phyloP scores from a whole-genome alignment of 2,797 vertebrate species.

The Falco novaeseelandiae region DNA sequence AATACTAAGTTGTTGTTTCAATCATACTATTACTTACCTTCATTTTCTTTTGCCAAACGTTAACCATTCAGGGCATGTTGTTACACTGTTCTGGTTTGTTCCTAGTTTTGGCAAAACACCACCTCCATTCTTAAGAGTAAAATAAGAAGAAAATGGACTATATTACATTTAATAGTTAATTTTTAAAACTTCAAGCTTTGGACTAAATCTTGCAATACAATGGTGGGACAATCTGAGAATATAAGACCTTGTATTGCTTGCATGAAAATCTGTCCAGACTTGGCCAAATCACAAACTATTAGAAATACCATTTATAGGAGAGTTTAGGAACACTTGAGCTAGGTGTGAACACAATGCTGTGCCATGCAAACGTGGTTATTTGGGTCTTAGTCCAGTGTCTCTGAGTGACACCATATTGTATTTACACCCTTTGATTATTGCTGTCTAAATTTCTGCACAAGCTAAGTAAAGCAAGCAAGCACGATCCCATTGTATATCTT shows the following conservation, averaged over 20 bases:
- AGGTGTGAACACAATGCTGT: background rate
- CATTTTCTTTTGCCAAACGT: background rate
- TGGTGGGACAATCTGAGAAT: background rate
- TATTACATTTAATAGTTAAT: background rate
- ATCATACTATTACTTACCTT: background rate
- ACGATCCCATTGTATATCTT: accelerated
- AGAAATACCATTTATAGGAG: background rate
- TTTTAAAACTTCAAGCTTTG: background rate
- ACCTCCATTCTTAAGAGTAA: background rate
- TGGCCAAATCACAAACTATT: background rate
- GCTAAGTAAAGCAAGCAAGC: background rate
- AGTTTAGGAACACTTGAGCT: background rate
- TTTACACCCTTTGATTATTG: background rate
- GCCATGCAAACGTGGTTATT: background rate
- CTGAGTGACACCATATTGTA: background rate
- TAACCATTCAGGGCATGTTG: background rate
- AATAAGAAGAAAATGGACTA: background rate
- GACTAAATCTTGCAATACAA: background rate
- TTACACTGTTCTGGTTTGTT: background rate
- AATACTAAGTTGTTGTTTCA: background rate
- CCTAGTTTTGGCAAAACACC: background rate
- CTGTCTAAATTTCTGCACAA: background rate
- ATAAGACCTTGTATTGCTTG: background rate
- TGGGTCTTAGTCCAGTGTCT: background rate
- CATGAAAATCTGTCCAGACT: background rate